These are phyloP conservation scores for Rhagium mordax DNA, from an alignment of 2,888 invertebrate species.

Conservation along the genomic window DNA sequence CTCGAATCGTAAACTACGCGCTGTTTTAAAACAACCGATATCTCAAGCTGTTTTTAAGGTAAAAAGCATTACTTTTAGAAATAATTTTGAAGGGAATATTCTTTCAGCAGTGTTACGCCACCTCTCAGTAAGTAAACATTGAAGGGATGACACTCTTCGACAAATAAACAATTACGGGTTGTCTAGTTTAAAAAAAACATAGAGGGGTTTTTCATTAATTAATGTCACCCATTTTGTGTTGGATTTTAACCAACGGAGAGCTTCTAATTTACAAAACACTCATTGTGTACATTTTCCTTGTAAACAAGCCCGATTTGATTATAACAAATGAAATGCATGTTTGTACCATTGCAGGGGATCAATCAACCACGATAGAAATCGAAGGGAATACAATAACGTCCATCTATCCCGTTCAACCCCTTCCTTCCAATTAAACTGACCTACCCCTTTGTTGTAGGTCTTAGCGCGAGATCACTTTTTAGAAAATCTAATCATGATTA, in stretches of 20 bases:
- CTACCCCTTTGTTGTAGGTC: conserved; percentile 54
- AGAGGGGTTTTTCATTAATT: background rate
- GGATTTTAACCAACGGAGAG: background rate
- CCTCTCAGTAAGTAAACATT: no score
- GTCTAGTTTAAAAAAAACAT: background rate
- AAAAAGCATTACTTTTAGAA: no score
- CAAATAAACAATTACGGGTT: no score
- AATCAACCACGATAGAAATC: conserved; percentile 49
- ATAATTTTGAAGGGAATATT: no score
- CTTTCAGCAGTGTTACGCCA: no score
- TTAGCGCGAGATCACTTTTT: conserved; percentile 43
- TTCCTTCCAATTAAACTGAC: conserved; percentile 54
- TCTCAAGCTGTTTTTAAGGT: no score
- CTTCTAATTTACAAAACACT: conserved; percentile 20
- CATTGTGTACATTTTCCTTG: conserved; percentile 30
- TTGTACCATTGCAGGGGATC: conserved; percentile 39
- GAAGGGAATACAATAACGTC: conserved; percentile 46
- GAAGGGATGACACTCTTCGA: no score
- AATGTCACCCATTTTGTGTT: background rate
- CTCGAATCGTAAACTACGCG: background rate
- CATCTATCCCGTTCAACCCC: conserved; percentile 40
- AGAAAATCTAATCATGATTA: conserved; percentile 50
- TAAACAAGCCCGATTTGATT: conserved; percentile 26
- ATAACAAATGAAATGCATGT: conserved; percentile 33
- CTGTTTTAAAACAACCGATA: no score